Base-by-base conservation (phyloP, 2,113 vertebrate genomes). In the Ammodytes marinus region DNA sequence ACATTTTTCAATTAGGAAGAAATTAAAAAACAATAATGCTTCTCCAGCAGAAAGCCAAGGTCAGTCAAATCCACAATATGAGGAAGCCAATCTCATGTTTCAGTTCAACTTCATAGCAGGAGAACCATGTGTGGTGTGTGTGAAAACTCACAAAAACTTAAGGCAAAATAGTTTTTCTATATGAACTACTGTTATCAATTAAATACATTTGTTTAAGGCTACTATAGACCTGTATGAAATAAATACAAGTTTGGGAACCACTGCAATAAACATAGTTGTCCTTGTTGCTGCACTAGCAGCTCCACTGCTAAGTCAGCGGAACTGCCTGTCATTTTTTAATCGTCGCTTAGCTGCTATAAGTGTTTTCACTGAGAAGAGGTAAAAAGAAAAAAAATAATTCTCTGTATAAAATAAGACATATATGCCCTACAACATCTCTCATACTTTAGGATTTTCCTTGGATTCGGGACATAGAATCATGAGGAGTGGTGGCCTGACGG, bases 401-500 rank as follows among this genome's bases (percentile, higher is more conserved):
- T 95, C 92, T 95, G 70, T 96, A 95, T 92, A 95, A 66, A 54
- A 42, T 37, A 45, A 14, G 3, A 17, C 0, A 37, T 61, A 45
- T 39, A 68, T 12, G 4, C 63, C 5, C 4, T 17, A 5, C 15
- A 35, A 17, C 45, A 45, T 79, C 3, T 69, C n/a, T 77, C 4
- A 1, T 79, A 75, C 86, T 76, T 57, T 85, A 99, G 98, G 98
- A 61, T 99, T 99, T 90, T 99, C 98, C 73, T 84, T 99, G 73
- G 98, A 99, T 87, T 96, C 97, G 13, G 97, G 98, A 35, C 96
- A 96, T 91, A 95, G 94, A 73, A 97, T 99, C 74, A 93, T 95
- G 58, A 95, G 92, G 61, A 89, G 96, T 9, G 92, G 95, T 47
- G 92, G 93, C 54, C 92, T 98, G 80, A 98, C 96, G 14, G 96